phyloP scores from a whole-genome alignment of 2,113 vertebrate species.

The Mesocricetus auratus region DNA sequence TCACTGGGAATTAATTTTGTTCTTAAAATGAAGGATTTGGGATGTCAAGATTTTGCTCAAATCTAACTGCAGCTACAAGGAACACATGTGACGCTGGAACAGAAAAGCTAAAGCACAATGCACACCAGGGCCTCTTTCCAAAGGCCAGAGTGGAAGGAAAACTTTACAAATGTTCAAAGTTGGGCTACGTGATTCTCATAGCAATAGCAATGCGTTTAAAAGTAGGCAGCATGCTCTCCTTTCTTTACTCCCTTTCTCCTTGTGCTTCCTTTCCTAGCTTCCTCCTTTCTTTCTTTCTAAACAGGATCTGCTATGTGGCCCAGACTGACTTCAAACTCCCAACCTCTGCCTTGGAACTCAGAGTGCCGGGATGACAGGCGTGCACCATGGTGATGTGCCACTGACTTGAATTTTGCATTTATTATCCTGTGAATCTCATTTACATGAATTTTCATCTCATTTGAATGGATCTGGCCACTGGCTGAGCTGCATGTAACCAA shows the following conservation, averaged over 20 bases:
- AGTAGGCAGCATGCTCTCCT: neutral
- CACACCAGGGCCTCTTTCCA: neutral
- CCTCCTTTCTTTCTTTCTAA: neutral
- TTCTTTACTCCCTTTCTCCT: neutral
- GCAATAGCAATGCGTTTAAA: neutral
- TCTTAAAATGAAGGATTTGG: neutral
- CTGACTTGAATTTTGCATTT: neutral
- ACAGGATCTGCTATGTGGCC: neutral
- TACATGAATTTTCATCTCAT: neutral
- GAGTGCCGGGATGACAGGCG: neutral
- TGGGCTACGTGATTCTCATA: neutral
- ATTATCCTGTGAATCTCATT: neutral
- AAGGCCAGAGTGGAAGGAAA: conserved; percentile 1
- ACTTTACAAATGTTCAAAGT: neutral
- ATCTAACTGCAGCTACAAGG: neutral
- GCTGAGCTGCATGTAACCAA: neutral
- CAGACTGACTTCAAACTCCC: neutral
- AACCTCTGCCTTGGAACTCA: neutral
- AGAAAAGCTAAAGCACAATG: neutral
- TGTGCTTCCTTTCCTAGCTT: neutral
- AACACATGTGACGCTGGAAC: neutral
- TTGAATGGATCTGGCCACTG: neutral
- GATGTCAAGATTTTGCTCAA: neutral
- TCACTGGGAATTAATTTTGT: conserved; percentile 1
- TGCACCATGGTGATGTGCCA: neutral